A percentile compares a stretch with the other conserved stretches of the same genome.
phyloP scores from a whole-genome alignment of 2,888 invertebrate genomes.

The Netelia virgata region DNA sequence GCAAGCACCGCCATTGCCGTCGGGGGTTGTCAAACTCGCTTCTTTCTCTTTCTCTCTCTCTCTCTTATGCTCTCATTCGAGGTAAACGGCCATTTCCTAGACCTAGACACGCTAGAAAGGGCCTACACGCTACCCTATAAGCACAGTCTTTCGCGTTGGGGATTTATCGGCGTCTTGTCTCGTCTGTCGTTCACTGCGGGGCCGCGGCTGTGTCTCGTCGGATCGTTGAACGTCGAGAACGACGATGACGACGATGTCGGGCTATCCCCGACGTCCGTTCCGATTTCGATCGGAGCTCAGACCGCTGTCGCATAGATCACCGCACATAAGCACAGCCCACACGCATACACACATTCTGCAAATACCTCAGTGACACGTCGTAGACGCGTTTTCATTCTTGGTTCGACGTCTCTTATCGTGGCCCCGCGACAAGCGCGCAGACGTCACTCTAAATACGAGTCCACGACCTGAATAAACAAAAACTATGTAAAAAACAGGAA shows the following conservation, averaged over 20 bases:
- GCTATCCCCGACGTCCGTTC: constrained; percentile 55
- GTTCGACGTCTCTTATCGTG: constrained; percentile 28
- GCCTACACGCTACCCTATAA: not conserved
- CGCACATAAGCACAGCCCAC: not conserved
- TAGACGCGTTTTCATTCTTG: constrained; percentile 47
- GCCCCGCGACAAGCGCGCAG: not conserved
- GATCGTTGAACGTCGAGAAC: constrained; percentile 60
- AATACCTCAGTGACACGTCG: constrained; percentile 60
- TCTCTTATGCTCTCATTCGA: constrained; percentile 3
- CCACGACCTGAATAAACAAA: constrained; percentile 25
- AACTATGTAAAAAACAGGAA: constrained; percentile 3
- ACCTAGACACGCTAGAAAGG: constrained; percentile 51
- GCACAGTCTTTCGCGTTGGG: constrained; percentile 51
- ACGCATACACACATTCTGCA: constrained; percentile 16
- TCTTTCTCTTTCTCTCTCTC: constrained; percentile 15
- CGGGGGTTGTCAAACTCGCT: constrained; percentile 18
- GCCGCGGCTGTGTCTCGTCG: constrained; percentile 47
- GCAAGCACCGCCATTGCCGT: constrained; percentile 46
- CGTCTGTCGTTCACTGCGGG: constrained; percentile 38
- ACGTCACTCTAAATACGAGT: constrained; percentile 22
- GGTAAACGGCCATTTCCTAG: constrained; percentile 52
- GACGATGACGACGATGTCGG: constrained; percentile 43
- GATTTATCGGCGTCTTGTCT: constrained; percentile 64
- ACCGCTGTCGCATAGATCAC: too few species aligned
- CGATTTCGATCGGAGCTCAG: constrained; percentile 58